Percentiles rank a stretch among this genome's conserved stretches.
phyloP scores from a whole-genome alignment of 1,140 invertebrate species.

The Dryas iulia region DNA sequence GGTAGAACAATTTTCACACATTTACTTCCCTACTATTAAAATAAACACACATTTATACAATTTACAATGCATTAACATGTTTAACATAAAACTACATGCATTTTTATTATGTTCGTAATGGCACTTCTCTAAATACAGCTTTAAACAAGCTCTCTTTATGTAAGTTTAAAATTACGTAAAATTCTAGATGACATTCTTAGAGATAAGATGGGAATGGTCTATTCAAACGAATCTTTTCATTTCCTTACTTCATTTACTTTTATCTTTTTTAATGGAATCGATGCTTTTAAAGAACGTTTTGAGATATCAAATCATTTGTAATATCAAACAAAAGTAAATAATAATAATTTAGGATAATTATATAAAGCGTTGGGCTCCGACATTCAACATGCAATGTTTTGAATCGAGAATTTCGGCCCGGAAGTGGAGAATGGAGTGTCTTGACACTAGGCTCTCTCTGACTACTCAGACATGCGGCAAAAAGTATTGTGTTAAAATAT shows the following conservation, averaged over 20 bases:
- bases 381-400: no score
- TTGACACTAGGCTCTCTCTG: no score
- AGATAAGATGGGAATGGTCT: constrained; percentile 37
- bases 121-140: constrained; percentile 13
- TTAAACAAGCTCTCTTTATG: constrained; percentile 10
- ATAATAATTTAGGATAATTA: not conserved
- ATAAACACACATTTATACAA: constrained; percentile 47
- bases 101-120: constrained; percentile 13
- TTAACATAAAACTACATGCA: constrained; percentile 17
- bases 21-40: constrained; percentile 42
- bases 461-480: no score
- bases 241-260: constrained; percentile 19
- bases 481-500: not conserved
- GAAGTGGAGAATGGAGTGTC: no score
- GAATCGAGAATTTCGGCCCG: no score
- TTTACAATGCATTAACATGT: constrained; percentile 25
- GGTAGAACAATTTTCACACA: not conserved
- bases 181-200: constrained; percentile 30
- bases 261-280: not conserved
- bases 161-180: constrained; percentile 29
- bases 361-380: no score
- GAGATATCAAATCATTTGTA: not conserved
- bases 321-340: not conserved
- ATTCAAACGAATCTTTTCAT: constrained; percentile 35
- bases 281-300: not conserved